Evolutionary conservation across 2,888 invertebrate species (phyloP).

Genomic region (Gnatocerus cornutus): DNA sequence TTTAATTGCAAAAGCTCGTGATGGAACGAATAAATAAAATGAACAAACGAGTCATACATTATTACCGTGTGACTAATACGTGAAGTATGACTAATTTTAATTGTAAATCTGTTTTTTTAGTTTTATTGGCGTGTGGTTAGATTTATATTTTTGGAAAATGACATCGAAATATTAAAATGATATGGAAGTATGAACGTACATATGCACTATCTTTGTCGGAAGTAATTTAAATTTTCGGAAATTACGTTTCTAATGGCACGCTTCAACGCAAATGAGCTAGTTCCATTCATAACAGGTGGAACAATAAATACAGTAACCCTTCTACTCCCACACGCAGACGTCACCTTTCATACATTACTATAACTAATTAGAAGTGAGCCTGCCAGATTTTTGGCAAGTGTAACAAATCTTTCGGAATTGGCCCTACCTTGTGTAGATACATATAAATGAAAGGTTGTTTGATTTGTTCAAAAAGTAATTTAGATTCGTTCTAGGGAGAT

Average conservation of each 20-base stretch:
- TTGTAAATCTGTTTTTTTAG: slow-evolving; percentile 5
- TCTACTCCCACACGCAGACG: slow-evolving; percentile 37
- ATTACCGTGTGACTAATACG: slow-evolving; percentile 21
- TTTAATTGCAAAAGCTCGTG: slow-evolving; percentile 5
- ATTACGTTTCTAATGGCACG: slow-evolving; percentile 59
- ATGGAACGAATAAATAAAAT: background rate
- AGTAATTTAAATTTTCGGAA: slow-evolving; percentile 64
- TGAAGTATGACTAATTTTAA: slow-evolving; percentile 31
- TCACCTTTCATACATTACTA: slow-evolving; percentile 18
- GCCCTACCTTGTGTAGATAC: background rate
- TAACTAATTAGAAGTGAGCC: slow-evolving; percentile 34
- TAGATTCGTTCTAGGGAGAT: slow-evolving; percentile 46
- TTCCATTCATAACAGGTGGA: slow-evolving; percentile 60
- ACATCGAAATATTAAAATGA: slow-evolving; percentile 40
- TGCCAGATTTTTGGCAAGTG: slow-evolving; percentile 1
- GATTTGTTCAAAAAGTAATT: slow-evolving; percentile 39
- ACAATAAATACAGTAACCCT: slow-evolving; percentile 60
- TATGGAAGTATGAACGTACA: slow-evolving; percentile 40
- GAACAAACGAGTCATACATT: background rate
- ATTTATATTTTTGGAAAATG: slow-evolving; percentile 29
- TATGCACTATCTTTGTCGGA: slow-evolving; percentile 56
- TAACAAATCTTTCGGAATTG: background rate
- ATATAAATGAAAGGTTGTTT: background rate
- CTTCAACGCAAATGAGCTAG: slow-evolving; percentile 59
- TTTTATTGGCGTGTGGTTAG: background rate